Conservation (phyloP, 2,797 vertebrate genomes). For the Gadopsis bispinosus region DNA sequence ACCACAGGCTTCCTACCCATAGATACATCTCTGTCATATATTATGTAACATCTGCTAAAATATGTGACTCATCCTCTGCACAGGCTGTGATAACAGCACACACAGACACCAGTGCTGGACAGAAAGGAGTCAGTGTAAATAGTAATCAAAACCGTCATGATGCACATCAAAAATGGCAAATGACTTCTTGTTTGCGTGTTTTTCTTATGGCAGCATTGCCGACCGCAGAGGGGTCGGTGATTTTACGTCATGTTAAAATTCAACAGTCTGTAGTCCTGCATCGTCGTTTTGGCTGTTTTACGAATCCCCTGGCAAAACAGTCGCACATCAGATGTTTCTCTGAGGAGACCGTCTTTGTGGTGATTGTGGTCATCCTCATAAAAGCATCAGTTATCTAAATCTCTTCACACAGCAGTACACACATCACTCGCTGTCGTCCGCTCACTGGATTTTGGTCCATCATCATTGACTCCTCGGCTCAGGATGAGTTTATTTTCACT, state of each 20-base stretch:
- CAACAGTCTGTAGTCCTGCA: conserved; percentile 37
- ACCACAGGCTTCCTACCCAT: conserved; percentile 69
- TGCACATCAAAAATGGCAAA: conserved; percentile 43
- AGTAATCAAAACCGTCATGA: conserved; percentile 55
- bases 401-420: neutral
- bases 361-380: conserved; percentile 18
- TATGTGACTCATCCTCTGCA: conserved; percentile 65
- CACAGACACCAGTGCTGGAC: conserved; percentile 51
- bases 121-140: conserved; percentile 51
- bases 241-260: conserved; percentile 27
- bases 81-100: conserved; percentile 50
- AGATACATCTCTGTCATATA: conserved; percentile 72
- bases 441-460: conserved; percentile 43
- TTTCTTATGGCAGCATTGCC: conserved; percentile 30
- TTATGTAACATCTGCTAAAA: conserved; percentile 73
- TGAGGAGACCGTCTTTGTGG: neutral
- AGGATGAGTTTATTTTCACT: conserved; percentile 26
- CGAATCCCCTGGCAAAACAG: conserved; percentile 34
- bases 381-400: conserved; percentile 38
- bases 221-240: conserved; percentile 12
- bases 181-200: conserved; percentile 35
- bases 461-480: conserved; percentile 8
- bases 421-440: conserved; percentile 12
- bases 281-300: conserved; percentile 27
- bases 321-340: conserved; percentile 16